Evolutionary conservation across 2,113 vertebrate species (phyloP).

Genomic region (Piprites chloris): DNA sequence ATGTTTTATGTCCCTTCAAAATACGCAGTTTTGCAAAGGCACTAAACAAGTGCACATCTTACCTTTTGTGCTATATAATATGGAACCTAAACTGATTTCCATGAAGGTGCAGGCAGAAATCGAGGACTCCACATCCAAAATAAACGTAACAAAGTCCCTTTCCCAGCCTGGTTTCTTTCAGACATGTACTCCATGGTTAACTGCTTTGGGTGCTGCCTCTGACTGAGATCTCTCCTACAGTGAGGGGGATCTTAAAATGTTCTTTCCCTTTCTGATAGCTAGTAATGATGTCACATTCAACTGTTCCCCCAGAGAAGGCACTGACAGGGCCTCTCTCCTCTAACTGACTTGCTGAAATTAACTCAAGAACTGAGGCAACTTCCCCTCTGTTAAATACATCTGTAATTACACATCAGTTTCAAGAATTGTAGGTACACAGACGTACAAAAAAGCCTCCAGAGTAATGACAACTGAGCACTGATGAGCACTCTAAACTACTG

Average conservation of each 20-base stretch:
- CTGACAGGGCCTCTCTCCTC: background rate
- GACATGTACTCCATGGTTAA: fast-evolving
- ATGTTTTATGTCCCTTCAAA: background rate
- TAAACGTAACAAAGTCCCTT: background rate
- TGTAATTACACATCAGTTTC: background rate
- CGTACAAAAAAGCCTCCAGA: background rate
- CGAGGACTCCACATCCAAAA: background rate
- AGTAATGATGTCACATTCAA: background rate
- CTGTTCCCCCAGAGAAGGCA: background rate
- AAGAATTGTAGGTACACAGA: background rate
- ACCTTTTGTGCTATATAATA: background rate
- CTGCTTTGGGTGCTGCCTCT: background rate
- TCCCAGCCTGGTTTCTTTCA: background rate
- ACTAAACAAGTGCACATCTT: background rate
- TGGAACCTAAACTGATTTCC: background rate
- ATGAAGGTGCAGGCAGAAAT: background rate
- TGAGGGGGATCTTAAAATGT: background rate
- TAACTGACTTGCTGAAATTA: background rate
- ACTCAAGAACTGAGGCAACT: background rate
- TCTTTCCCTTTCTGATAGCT: background rate
- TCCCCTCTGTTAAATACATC: background rate
- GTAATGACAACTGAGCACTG: background rate
- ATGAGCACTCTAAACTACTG: background rate
- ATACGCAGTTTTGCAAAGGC: background rate
- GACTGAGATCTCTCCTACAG: background rate